Evolutionary conservation across 2,797 vertebrate genomes (phyloP), one percentile per base, ranked within the genome.

Genomic region (Enteromius fasciolatus): DNA sequence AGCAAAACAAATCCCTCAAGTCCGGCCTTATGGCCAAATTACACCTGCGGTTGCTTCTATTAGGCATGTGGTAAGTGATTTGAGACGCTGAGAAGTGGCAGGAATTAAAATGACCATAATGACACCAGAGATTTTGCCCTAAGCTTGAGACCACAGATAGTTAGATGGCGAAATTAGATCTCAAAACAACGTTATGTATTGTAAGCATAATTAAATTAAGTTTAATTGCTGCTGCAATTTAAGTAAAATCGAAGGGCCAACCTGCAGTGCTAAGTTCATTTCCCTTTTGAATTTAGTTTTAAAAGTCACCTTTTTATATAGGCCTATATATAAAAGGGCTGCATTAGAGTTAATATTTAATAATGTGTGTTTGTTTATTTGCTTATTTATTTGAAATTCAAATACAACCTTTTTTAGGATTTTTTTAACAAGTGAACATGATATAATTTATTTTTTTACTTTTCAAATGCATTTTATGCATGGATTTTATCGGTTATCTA

Each of bases 91-190:
- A 89, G 84, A 90, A 85, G 87, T 70, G 17, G 46, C 87, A 50
- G 76, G 50, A 48, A 41, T 48, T 91, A 91, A 91, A 93, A 90
- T 94, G 92, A 93, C 93, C 93, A 87, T 93, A 93, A 93, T 92
- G 91, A 90, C 90, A 92, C 90, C 87, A 89, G 91, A 92, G 92
- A 90, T 86, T 91, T 85, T 84, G 78, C 36, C 76, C 72, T 83
- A 44, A 85, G 87, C 87, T 48, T n/a, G 90, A 89, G 88, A 88
- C 84, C 52, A 31, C 39, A 75, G 23, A 78, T 70, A 50, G 46
- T 14, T 46, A 20, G 28, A 68, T 52, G 46, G 23, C 14, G 15
- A 31, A 8, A 5, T 33, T 33, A 12, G 44, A 44, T 61, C 57
- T 31, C n/a, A 25, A 23, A 74, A 52, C 33, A 59, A 20, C 5